Conservation (phyloP, 2,888 invertebrate species). For the Ormyrus labotus region DNA sequence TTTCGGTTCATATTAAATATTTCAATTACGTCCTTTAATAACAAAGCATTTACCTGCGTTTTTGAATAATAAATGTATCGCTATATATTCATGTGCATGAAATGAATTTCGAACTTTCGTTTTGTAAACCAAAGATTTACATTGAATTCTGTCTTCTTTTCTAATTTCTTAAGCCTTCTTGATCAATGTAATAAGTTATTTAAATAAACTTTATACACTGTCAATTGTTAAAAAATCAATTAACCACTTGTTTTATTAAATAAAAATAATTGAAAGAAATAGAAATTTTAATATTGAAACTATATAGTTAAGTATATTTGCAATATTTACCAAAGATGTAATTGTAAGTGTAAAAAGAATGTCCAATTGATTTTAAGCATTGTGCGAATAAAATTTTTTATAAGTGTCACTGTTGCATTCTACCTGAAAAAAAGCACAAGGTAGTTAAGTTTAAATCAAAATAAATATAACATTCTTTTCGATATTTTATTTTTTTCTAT, state of each 20-base stretch:
- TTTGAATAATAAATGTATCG: too few relatives aligned
- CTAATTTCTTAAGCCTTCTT: too few relatives aligned
- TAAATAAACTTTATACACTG: conserved; percentile 15
- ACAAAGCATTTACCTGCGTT: too few relatives aligned
- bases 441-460: conserved; percentile 18
- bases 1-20: too few relatives aligned
- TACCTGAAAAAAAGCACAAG: conserved; percentile 10
- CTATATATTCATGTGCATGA: too few relatives aligned
- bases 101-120: too few relatives aligned
- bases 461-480: neutral
- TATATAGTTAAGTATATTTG: neutral
- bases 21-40: too few relatives aligned
- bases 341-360: conserved; percentile 27
- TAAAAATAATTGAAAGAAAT: conserved; percentile 9
- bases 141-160: too few relatives aligned
- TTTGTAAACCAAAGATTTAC: too few relatives aligned
- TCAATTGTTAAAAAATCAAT: conserved; percentile 35
- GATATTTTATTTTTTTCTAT: conserved; percentile 33
- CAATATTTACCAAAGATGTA: conserved; percentile 33
- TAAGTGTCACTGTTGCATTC: neutral
- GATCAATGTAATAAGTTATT: neutral
- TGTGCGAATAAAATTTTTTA: neutral
- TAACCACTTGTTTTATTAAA: conserved; percentile 21
- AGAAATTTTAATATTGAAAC: neutral
- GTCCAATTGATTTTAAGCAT: conserved; percentile 5